Percentiles rank a stretch among this genome's conserved stretches.
Evolutionary conservation across 2,113 vertebrate genomes (phyloP).

Genomic region (Sceloporus tristichus): DNA sequence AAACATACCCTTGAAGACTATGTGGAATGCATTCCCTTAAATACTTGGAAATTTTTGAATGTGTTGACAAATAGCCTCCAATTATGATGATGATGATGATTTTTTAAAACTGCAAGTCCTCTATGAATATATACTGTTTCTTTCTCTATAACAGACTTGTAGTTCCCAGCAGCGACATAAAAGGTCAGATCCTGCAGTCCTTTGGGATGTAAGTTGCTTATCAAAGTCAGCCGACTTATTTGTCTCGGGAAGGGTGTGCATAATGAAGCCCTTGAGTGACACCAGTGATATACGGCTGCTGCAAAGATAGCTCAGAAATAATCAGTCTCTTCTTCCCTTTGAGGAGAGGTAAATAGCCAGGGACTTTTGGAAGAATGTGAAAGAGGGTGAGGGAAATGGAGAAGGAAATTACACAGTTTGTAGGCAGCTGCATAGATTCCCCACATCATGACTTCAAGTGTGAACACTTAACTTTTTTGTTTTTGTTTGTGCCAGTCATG

Average conservation of each 20-base stretch:
- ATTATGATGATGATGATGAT: slow-evolving; percentile 10
- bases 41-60: slow-evolving; percentile 63
- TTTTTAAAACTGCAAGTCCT: slow-evolving; percentile 18
- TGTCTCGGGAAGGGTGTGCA: slow-evolving; percentile 41
- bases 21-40: slow-evolving; percentile 65
- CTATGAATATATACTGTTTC: background rate
- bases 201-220: slow-evolving; percentile 19
- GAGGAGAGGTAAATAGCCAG: slow-evolving; percentile 36
- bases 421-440: background rate
- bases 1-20: slow-evolving; percentile 42
- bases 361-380: slow-evolving; percentile 30
- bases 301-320: slow-evolving; percentile 36
- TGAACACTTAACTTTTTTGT: background rate
- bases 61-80: slow-evolving; percentile 29
- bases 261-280: slow-evolving; percentile 11
- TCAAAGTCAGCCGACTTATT: background rate
- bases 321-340: slow-evolving; percentile 26
- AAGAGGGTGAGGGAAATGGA: slow-evolving; percentile 28
- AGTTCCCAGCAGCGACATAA: background rate
- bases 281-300: slow-evolving; percentile 16
- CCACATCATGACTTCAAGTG: background rate
- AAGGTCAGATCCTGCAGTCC: background rate
- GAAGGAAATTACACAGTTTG: slow-evolving; percentile 28
- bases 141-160: slow-evolving; percentile 28
- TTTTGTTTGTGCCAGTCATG: background rate